A percentile compares a stretch with the other conserved stretches of the same genome.
phyloP scores from a whole-genome alignment of 2,797 vertebrate genomes.

The Eurystomus glaucurus region DNA sequence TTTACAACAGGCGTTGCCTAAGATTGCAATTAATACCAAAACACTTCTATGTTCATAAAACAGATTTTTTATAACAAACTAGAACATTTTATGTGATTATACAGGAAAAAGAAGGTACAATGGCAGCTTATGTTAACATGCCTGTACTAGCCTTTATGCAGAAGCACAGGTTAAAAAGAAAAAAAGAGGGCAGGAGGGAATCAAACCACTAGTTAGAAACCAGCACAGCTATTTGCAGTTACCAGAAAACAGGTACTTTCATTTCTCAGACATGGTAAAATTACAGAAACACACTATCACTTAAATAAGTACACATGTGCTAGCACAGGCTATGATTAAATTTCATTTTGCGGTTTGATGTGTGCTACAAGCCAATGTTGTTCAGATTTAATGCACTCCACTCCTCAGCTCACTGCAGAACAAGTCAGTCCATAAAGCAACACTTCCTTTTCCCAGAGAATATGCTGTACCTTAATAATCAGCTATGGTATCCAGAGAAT shows the following conservation, averaged over 20 bases:
- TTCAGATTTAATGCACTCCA: background rate
- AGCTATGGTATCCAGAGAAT: background rate
- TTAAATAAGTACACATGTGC: background rate
- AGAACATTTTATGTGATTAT: background rate
- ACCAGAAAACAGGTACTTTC: background rate
- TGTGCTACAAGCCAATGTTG: background rate
- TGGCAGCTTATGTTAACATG: background rate
- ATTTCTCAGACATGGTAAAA: background rate
- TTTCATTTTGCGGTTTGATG: background rate
- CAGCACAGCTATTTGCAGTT: background rate
- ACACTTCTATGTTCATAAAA: background rate
- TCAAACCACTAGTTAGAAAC: background rate
- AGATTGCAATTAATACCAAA: background rate
- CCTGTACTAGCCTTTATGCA: background rate
- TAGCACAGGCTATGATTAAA: background rate
- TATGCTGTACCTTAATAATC: background rate
- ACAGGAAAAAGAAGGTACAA: background rate
- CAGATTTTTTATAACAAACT: background rate
- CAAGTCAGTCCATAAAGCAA: background rate
- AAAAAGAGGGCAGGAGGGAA: rapidly evolving
- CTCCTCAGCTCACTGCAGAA: background rate
- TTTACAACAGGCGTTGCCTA: background rate
- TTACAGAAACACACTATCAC: background rate
- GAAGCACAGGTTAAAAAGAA: background rate
- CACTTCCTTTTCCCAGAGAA: background rate